Percentiles rank a stretch among this genome's conserved stretches.
phyloP scores from a whole-genome alignment of 1,140 invertebrate species.

The Micrasema longulum region DNA sequence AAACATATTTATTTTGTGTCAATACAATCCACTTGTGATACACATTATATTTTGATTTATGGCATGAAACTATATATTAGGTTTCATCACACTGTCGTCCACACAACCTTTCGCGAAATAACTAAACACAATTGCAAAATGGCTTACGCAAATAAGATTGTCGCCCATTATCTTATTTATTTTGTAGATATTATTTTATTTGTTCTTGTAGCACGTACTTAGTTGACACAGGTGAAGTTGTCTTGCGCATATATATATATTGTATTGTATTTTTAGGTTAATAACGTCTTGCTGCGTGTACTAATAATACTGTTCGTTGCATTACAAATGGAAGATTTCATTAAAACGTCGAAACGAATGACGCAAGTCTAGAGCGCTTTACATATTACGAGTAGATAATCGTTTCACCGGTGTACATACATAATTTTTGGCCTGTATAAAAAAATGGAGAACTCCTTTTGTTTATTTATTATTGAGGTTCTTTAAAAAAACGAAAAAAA shows the following conservation, averaged over 20 bases:
- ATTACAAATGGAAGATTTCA: not conserved
- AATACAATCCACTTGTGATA: too few species aligned
- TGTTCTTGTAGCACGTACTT: not conserved
- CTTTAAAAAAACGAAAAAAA: too few species aligned
- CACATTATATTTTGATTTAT: too few species aligned
- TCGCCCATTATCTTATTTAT: slow-evolving; percentile 20
- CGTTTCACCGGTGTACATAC: too few species aligned
- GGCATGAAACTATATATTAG: not conserved
- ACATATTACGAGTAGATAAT: too few species aligned
- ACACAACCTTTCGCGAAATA: not conserved
- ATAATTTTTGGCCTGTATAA: too few species aligned
- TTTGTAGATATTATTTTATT: not conserved
- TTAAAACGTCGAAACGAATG: not conserved
- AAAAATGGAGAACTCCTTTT: too few species aligned
- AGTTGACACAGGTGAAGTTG: slow-evolving; percentile 9
- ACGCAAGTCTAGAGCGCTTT: not conserved
- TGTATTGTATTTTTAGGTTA: too few species aligned
- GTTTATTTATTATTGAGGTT: too few species aligned
- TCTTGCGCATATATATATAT: not conserved
- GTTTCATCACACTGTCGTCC: not conserved
- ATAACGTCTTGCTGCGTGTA: not conserved
- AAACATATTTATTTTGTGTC: too few species aligned
- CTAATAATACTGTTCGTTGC: not conserved
- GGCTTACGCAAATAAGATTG: slow-evolving; percentile 8
- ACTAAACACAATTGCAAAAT: too few species aligned